Percentiles rank a stretch among this genome's conserved stretches.
These are phyloP conservation scores for Phasianus colchicus DNA, from an alignment of 2,113 vertebrate species.

Conservation along the genomic window DNA sequence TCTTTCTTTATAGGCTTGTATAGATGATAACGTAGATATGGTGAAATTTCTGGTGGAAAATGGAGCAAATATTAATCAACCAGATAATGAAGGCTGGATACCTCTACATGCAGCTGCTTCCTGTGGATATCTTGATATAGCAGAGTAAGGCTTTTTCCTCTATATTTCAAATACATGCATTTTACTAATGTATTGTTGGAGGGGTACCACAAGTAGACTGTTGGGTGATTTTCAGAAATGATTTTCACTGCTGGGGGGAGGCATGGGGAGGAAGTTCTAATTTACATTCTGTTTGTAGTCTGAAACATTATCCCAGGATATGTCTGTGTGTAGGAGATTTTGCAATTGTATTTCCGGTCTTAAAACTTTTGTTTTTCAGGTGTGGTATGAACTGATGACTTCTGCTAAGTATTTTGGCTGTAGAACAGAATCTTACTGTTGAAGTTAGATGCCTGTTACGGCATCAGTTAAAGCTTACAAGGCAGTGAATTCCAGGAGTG, in stretches of 20 bases:
- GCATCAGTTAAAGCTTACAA: neutral
- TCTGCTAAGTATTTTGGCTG: neutral
- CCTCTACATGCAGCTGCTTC: constrained; percentile 97
- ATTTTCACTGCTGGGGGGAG: neutral
- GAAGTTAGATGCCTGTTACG: neutral
- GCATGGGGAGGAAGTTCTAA: neutral
- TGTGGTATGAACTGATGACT: neutral
- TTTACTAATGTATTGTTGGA: constrained; percentile 16
- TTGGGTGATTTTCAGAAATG: neutral
- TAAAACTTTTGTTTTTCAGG: neutral
- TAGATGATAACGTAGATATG: constrained; percentile 99
- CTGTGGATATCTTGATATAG: constrained; percentile 98
- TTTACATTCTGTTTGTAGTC: neutral
- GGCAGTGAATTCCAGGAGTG: neutral
- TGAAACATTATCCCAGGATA: neutral
- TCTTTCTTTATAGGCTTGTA: constrained; percentile 91
- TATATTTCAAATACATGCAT: constrained; percentile 39
- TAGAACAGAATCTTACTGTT: neutral
- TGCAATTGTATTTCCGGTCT: neutral
- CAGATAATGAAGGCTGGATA: constrained; percentile 99
- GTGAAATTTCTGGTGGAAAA: constrained; percentile 99
- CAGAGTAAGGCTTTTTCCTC: constrained; percentile 87
- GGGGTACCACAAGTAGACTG: neutral
- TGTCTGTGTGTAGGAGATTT: neutral
- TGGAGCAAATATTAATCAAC: constrained; percentile 97